These are phyloP conservation scores for Caenorhabditis doughertyi DNA, from an alignment of 2,888 invertebrate species.

Conservation along the genomic window DNA sequence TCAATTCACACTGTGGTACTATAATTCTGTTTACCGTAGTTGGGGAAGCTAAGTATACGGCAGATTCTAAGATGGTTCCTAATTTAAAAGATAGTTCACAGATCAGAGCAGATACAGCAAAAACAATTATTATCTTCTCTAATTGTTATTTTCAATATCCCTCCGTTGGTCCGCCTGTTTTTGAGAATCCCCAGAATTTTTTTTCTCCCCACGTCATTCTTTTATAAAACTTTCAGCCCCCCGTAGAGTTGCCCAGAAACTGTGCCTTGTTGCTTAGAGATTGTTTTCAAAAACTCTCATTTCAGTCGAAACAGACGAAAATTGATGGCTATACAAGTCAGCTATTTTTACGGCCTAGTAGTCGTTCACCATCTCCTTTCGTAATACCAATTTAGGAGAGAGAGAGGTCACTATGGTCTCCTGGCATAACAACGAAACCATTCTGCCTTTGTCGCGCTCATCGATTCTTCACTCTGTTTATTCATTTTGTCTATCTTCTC, in stretches of 20 bases:
- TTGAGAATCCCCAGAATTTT: too few relatives aligned
- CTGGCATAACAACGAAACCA: not conserved
- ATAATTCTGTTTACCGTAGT: too few relatives aligned
- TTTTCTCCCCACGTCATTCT: not conserved
- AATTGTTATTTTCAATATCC: not conserved
- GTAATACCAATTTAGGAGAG: slow-evolving; percentile 16
- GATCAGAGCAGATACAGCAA: too few relatives aligned
- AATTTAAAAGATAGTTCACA: too few relatives aligned
- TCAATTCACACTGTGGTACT: too few relatives aligned
- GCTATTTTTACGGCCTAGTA: slow-evolving; percentile 25
- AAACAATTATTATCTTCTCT: not conserved
- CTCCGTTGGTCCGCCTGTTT: not conserved
- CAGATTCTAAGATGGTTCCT: too few relatives aligned
- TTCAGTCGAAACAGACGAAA: slow-evolving; percentile 25
- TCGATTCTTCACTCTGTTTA: slow-evolving; percentile 55
- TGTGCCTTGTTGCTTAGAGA: slow-evolving; percentile 4
- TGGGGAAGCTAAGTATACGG: too few relatives aligned
- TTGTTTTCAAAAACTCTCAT: not conserved
- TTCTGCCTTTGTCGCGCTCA: slow-evolving; percentile 20
- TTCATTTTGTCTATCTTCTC: slow-evolving; percentile 53
- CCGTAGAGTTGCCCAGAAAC: slow-evolving; percentile 5
- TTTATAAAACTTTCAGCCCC: too few relatives aligned
- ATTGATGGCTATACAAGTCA: slow-evolving; percentile 19
- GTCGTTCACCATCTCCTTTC: not conserved
- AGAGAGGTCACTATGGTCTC: slow-evolving; percentile 10